Conservation (phyloP, 2,113 vertebrate species). For the Burhinus oedicnemus region DNA sequence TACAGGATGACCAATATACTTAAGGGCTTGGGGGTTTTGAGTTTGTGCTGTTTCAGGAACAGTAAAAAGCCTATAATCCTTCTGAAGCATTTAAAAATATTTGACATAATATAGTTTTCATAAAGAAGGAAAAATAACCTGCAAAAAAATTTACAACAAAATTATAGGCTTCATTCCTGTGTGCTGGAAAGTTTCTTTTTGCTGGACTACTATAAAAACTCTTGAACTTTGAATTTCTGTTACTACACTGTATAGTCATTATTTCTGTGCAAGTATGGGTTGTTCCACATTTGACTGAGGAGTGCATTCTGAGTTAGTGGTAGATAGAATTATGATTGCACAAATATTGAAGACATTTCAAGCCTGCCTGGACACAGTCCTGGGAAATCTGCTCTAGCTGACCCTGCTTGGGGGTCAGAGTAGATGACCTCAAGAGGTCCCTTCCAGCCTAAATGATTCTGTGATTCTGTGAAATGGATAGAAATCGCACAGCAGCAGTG, state of each 20-base stretch:
- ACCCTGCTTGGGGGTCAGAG: background rate
- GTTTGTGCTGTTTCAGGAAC: background rate
- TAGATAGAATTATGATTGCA: background rate
- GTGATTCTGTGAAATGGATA: background rate
- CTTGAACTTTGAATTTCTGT: background rate
- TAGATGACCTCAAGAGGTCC: background rate
- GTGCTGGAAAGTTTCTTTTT: background rate
- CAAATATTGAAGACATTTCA: background rate
- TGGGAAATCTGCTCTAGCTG: background rate
- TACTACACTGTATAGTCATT: background rate
- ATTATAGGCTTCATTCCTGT: background rate
- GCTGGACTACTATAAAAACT: background rate
- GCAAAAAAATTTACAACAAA: background rate
- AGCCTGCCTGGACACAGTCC: background rate
- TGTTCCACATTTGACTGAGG: background rate
- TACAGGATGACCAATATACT: fast-evolving
- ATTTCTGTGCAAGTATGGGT: background rate
- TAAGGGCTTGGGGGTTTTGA: background rate
- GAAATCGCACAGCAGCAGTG: background rate
- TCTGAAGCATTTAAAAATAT: background rate
- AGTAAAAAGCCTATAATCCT: background rate
- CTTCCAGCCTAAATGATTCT: background rate
- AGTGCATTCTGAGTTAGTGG: background rate
- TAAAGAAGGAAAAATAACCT: background rate
- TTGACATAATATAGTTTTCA: background rate